Evolutionary conservation across 2,888 invertebrate species (phyloP).

Genomic region (Spodoptera exigua): DNA sequence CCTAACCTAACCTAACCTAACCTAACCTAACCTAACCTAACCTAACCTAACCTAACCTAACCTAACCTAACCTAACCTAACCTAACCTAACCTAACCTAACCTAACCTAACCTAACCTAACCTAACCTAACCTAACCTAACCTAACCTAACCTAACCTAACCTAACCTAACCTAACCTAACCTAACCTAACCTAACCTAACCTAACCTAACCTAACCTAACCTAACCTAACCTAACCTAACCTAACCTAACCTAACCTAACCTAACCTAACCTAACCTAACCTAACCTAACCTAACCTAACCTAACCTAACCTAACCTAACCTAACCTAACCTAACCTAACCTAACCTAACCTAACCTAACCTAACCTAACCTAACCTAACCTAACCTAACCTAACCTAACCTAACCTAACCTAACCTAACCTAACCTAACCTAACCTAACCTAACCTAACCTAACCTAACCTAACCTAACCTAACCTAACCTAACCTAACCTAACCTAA

Average conservation of each 20-base stretch:
- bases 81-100: conserved; percentile 5
- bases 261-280: conserved; percentile 5
- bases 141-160: conserved; percentile 5
- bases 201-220: conserved; percentile 5
- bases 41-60: conserved; percentile 5
- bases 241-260: conserved; percentile 5
- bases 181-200: conserved; percentile 5
- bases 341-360: conserved; percentile 5
- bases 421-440: conserved; percentile 5
- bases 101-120: conserved; percentile 5
- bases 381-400: conserved; percentile 5
- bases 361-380: conserved; percentile 5
- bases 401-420: conserved; percentile 5
- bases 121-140: conserved; percentile 5
- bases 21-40: conserved; percentile 5
- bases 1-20: conserved; percentile 5
- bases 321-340: conserved; percentile 5
- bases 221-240: conserved; percentile 5
- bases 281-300: conserved; percentile 5
- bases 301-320: conserved; percentile 5
- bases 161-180: conserved; percentile 5
- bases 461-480: conserved; percentile 5
- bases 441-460: conserved; percentile 5
- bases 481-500: conserved; percentile 5
- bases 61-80: conserved; percentile 5